Conservation (phyloP, 2,797 vertebrate species). For the Peromyscus attwateri region DNA sequence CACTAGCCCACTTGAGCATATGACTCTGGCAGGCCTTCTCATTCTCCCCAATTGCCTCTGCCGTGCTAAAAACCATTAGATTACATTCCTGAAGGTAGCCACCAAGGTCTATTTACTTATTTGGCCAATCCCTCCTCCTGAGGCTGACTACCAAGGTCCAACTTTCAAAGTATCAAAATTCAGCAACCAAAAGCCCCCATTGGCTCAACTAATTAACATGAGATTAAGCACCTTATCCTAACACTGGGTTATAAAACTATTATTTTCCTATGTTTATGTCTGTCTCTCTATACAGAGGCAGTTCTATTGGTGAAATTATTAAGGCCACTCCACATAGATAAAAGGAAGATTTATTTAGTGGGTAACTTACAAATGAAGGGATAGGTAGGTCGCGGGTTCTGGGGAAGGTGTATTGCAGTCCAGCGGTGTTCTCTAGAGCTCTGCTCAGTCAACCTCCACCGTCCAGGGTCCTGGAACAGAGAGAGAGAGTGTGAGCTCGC, state of each 20-base stretch:
- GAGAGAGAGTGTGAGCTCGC: too few relatives aligned
- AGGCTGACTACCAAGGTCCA: not conserved
- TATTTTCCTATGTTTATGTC: not conserved
- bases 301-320: too few relatives aligned
- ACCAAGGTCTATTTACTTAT: not conserved
- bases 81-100: not conserved
- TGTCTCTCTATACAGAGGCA: not conserved
- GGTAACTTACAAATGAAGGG: too few relatives aligned
- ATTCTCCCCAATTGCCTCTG: not conserved
- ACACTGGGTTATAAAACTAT: not conserved
- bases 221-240: not conserved
- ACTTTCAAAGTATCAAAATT: not conserved
- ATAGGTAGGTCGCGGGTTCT: too few relatives aligned
- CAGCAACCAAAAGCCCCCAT: not conserved
- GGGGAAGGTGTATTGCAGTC: too few relatives aligned
- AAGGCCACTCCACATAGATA: too few relatives aligned
- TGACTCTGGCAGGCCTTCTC: not conserved
- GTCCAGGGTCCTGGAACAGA: too few relatives aligned
- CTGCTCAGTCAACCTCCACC: too few relatives aligned
- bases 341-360: too few relatives aligned
- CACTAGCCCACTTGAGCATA: accelerated
- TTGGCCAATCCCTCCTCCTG: not conserved
- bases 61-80: not conserved
- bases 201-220: not conserved
- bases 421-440: too few relatives aligned